Evolutionary conservation across 2,113 vertebrate species (phyloP).

Genomic region (Caloenas nicobarica): DNA sequence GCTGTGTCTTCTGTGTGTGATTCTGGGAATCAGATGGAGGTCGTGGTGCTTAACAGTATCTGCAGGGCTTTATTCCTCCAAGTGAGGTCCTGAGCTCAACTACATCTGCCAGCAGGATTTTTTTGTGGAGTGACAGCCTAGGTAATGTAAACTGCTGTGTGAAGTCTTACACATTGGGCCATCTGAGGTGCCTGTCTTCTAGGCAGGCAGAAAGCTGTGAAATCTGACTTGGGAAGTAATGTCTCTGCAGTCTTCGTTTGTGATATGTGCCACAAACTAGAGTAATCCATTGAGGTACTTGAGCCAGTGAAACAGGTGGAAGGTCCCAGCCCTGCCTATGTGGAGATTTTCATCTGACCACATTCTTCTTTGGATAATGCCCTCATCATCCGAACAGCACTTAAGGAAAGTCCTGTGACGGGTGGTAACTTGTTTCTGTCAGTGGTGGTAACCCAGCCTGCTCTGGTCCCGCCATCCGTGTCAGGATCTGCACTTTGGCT

Average conservation of each 20-base stretch:
- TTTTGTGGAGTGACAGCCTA: neutral
- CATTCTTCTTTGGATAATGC: neutral
- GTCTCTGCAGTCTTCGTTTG: neutral
- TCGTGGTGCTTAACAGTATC: neutral
- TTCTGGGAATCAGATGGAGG: neutral
- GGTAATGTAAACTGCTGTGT: neutral
- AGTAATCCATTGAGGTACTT: neutral
- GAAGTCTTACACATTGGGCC: neutral
- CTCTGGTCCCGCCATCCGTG: accelerated
- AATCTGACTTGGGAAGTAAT: neutral
- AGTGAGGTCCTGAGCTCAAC: neutral
- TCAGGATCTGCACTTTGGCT: neutral
- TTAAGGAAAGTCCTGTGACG: neutral
- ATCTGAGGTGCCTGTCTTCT: neutral
- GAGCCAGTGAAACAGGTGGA: neutral
- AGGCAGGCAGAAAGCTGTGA: neutral
- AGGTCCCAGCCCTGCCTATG: neutral
- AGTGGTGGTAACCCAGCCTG: neutral
- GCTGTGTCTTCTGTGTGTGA: neutral
- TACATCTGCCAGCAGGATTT: neutral
- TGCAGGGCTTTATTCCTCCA: neutral
- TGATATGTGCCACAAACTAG: neutral
- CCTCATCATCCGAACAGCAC: neutral
- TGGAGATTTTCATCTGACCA: neutral
- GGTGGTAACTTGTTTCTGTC: neutral